Evolutionary conservation across 2,888 invertebrate species (phyloP).

Genomic region (Melipona beecheii): DNA sequence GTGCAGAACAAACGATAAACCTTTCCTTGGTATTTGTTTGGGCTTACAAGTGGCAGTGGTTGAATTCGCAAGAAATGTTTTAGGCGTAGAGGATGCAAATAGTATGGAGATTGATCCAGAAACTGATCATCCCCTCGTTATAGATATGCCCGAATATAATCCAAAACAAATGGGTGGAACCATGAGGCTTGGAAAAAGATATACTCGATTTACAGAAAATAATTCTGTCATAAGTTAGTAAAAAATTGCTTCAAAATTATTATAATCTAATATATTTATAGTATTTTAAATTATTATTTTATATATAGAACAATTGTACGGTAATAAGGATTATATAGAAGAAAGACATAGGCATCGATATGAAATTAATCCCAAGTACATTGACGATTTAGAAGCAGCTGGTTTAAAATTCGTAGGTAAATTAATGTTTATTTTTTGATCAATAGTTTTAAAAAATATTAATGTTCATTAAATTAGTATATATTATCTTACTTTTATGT

Average conservation of each 20-base stretch:
- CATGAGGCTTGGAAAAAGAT: slow-evolving; percentile 98
- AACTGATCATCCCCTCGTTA: slow-evolving; percentile 92
- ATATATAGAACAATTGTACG: slow-evolving; percentile 89
- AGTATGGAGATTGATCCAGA: slow-evolving; percentile 93
- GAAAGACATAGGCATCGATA: slow-evolving; percentile 99
- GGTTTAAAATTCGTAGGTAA: slow-evolving; percentile 95
- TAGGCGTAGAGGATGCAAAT: slow-evolving; percentile 91
- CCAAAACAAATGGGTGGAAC: slow-evolving; percentile 97
- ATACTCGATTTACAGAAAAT: slow-evolving; percentile 90
- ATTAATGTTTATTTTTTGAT: slow-evolving; percentile 58
- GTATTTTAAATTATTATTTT: neutral
- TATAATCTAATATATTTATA: neutral
- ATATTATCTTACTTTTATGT: neutral
- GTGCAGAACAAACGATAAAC: slow-evolving; percentile 95
- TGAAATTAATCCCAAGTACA: slow-evolving; percentile 97
- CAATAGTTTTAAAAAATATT: neutral
- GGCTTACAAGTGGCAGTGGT: slow-evolving; percentile 98
- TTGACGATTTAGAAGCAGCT: slow-evolving; percentile 90
- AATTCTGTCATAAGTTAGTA: slow-evolving; percentile 87
- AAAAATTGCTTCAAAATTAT: slow-evolving; percentile 12
- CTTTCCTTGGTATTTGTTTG: slow-evolving; percentile 98
- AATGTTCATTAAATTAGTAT: neutral
- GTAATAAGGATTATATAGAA: slow-evolving; percentile 91
- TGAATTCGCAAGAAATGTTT: slow-evolving; percentile 95
- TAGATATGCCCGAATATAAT: slow-evolving; percentile 99